A percentile compares a stretch with the other conserved stretches of the same genome.
Evolutionary conservation across 1,140 invertebrate species (phyloP).

Genomic region (Diorhabda sublineata): DNA sequence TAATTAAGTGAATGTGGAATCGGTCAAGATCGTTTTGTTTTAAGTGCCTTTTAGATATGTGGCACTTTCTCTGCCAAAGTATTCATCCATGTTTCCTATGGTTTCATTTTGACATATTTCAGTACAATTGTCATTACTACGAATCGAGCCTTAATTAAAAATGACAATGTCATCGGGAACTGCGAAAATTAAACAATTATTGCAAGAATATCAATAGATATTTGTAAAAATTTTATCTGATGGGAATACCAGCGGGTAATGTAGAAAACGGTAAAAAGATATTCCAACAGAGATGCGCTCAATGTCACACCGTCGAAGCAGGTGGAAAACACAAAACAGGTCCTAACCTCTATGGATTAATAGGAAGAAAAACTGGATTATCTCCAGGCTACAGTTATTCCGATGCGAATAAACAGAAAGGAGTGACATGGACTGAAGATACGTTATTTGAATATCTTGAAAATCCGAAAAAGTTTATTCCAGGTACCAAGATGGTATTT

Average conservation of each 20-base stretch:
- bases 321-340: slow-evolving; percentile 86
- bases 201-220: too few relatives aligned
- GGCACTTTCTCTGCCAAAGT: too few relatives aligned
- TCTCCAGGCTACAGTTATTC: slow-evolving; percentile 76
- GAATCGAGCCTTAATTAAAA: too few relatives aligned
- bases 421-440: slow-evolving; percentile 59
- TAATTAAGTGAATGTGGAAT: too few relatives aligned
- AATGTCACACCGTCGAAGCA: slow-evolving; percentile 82
- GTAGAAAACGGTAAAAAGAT: slow-evolving; percentile 70
- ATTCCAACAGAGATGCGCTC: slow-evolving; percentile 80
- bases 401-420: slow-evolving; percentile 80
- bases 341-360: slow-evolving; percentile 79
- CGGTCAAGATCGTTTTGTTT: too few relatives aligned
- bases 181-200: too few relatives aligned
- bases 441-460: slow-evolving; percentile 67
- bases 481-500: slow-evolving; percentile 84
- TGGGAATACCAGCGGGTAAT: slow-evolving; percentile 57
- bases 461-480: slow-evolving; percentile 80
- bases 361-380: slow-evolving; percentile 83
- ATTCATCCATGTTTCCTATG: too few relatives aligned
- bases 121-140: too few relatives aligned
- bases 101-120: too few relatives aligned
- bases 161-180: too few relatives aligned
- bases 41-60: too few relatives aligned
- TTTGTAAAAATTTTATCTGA: background rate